Evolutionary conservation across 1,140 invertebrate genomes (phyloP).

Genomic region (Schlechtendalia chinensis): DNA sequence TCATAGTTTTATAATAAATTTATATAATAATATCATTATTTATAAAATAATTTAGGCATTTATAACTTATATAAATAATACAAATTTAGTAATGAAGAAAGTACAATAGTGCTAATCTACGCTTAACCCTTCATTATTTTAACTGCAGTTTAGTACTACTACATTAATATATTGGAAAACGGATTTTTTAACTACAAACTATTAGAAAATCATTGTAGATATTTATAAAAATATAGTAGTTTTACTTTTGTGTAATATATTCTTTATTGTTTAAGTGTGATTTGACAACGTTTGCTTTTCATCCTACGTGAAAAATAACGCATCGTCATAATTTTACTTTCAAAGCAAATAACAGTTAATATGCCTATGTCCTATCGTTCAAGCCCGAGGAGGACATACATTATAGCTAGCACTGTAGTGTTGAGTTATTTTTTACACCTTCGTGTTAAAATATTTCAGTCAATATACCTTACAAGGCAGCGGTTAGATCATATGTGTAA

Average conservation of each 20-base stretch:
- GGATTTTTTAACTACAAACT: too few relatives aligned
- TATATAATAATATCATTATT: too few relatives aligned
- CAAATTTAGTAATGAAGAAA: too few relatives aligned
- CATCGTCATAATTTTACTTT: neutral
- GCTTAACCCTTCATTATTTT: too few relatives aligned
- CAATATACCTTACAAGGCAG: neutral
- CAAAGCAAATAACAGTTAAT: neutral
- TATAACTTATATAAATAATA: too few relatives aligned
- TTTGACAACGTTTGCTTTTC: neutral
- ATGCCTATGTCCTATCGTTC: neutral
- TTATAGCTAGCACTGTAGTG: neutral
- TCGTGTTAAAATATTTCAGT: constrained; percentile 35
- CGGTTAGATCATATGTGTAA: neutral
- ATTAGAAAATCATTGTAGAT: too few relatives aligned
- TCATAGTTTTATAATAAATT: neutral
- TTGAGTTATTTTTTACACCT: constrained; percentile 42
- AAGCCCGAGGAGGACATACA: neutral
- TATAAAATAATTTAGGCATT: too few relatives aligned
- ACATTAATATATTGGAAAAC: too few relatives aligned
- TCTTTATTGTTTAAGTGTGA: neutral
- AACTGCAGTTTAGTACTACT: too few relatives aligned
- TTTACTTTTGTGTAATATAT: neutral
- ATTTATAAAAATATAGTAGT: neutral
- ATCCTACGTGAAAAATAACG: neutral
- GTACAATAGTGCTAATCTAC: too few relatives aligned